Conservation (phyloP, 30 jellyfish, hydroid and myxozoan species). For the Rhopilema esculentum region DNA sequence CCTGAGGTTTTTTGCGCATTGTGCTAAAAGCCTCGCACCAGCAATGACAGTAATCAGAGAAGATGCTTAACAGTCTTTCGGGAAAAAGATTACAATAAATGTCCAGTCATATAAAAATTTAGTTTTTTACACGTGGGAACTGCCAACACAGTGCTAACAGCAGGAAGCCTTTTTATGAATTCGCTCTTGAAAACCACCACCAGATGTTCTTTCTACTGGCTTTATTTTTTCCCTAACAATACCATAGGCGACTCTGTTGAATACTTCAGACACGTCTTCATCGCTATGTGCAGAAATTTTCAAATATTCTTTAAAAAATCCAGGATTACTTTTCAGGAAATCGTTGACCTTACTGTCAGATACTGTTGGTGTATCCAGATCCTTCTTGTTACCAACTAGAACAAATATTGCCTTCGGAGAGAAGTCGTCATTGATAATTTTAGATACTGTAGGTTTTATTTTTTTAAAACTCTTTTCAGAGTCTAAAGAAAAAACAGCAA, state of each 20-base stretch:
- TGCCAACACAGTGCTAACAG: too few species aligned
- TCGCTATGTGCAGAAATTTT: conserved; percentile 9
- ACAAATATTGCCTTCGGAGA: conserved; percentile 22
- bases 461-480: conserved; percentile 3
- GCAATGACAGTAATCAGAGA: too few species aligned
- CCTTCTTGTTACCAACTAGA: conserved; percentile 31
- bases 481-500: conserved; percentile 10
- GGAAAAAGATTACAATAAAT: too few species aligned
- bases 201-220: neutral
- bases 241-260: neutral
- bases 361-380: neutral
- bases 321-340: conserved; percentile 8
- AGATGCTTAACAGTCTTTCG: too few species aligned
- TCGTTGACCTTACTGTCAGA: conserved; percentile 3
- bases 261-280: neutral
- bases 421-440: neutral
- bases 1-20: too few species aligned
- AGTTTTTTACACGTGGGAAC: too few species aligned
- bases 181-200: neutral
- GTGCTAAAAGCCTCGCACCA: too few species aligned
- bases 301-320: neutral
- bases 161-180: too few species aligned
- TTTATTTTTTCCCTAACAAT: conserved; percentile 1
- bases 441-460: neutral
- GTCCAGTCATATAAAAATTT: too few species aligned